Evolutionary conservation across 2,888 invertebrate genomes (phyloP), one percentile per base, ranked within the genome.

Genomic region (Masnerella sp.): DNA sequence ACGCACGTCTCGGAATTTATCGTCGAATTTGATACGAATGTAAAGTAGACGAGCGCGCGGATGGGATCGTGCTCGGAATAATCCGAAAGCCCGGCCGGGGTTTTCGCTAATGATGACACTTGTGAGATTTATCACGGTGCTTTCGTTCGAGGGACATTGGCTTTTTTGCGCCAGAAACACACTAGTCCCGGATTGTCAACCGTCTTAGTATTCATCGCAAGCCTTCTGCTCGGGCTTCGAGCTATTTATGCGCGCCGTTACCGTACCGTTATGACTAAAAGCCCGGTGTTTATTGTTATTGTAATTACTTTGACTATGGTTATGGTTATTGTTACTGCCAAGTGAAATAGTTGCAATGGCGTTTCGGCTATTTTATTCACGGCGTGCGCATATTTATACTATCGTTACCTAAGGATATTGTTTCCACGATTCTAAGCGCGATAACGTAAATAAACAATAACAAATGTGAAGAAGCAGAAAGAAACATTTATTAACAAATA

Each of bases 31-130:
- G 67, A 73, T 67, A 68, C 49, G 73, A 73, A 73, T 73, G 61
- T 73, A 73, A 68, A 67, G 61, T 67, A 58, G 54, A 47, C 52
- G 54, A 18, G 42, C 43, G 52, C 56, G 72, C 45, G 42, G 43
- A 62, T 56, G 32, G 38, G n/a, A 62, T 73, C 73, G 73, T 73
- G 73, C 73, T 67, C 62, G 38, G 73, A 73, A 73, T 73, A 73
- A 73, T 67, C 67, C 42, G 36, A 30, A 52, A 54, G 58, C 32
- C 58, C 32, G 15, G 47, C 36, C 54, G 32, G 45, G 32, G 30
- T 61, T 67, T 72, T 67, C 65, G 56, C 67, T 72, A 67, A 67
- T 67, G 65, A 67, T 67, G 45, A 61, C 61, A 38, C 61, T 65
- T 42, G 7, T 28, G 47, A 61, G 67, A 61, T 72, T 67, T 61